Evolutionary conservation across 2,113 vertebrate species (phyloP).

Genomic region (Gobius niger): DNA sequence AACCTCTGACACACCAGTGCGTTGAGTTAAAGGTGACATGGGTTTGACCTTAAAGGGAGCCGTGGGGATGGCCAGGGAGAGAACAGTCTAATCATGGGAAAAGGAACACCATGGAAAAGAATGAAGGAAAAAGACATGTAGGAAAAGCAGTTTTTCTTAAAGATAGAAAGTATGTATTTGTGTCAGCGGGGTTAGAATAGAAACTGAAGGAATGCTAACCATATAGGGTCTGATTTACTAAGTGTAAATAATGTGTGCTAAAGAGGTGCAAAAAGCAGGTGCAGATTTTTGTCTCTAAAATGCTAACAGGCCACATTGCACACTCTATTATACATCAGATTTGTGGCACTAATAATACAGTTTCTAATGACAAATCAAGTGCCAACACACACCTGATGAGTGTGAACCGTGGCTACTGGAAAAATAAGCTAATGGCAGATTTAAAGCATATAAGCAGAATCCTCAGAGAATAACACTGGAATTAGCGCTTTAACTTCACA

Average conservation of each 20-base stretch:
- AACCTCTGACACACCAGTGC: slow-evolving; percentile 47
- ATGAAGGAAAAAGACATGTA: neutral
- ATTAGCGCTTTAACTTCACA: too few species aligned
- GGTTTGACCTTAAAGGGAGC: slow-evolving; percentile 49
- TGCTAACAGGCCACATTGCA: neutral
- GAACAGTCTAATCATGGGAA: slow-evolving; percentile 9
- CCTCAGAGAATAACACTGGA: too few species aligned
- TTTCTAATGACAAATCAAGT: too few species aligned
- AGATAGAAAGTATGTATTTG: slow-evolving; percentile 6
- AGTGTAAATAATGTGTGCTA: too few species aligned
- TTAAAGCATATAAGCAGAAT: neutral
- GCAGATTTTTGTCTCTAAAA: too few species aligned
- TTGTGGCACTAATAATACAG: too few species aligned
- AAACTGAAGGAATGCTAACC: too few species aligned
- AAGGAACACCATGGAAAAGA: slow-evolving; percentile 5
- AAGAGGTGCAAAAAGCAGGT: too few species aligned
- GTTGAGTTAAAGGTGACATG: slow-evolving; percentile 33
- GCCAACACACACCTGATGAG: too few species aligned
- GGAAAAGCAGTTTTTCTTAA: neutral
- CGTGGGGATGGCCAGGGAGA: slow-evolving; percentile 11
- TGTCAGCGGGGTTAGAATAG: neutral
- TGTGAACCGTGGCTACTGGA: neutral
- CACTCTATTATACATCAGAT: too few species aligned
- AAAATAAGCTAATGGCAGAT: neutral
- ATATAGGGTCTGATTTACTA: too few species aligned